phyloP scores from a whole-genome alignment of 64 coral and sea anemone genomes.

The Anthopleura sola region DNA sequence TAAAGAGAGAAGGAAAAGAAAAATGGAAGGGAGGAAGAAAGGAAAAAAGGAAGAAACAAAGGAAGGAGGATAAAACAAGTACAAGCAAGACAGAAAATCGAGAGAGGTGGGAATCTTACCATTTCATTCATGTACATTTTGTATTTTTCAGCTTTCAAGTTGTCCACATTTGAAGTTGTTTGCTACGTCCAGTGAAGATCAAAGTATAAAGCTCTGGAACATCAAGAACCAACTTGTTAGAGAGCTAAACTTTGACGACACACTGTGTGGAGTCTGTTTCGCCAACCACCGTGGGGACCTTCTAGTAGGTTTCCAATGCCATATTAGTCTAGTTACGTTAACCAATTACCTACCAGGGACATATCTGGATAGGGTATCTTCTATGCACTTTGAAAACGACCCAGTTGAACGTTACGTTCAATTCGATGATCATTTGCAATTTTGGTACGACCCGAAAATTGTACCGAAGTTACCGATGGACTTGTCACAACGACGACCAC shows the following conservation, averaged over 20 bases:
- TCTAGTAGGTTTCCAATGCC: conserved; percentile 91
- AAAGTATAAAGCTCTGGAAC: conserved; percentile 94
- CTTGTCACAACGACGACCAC: conserved; percentile 1
- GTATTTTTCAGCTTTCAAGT: conserved; percentile 57
- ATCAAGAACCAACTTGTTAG: conserved; percentile 74
- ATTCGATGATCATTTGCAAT: conserved; percentile 55
- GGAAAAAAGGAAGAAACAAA: background rate
- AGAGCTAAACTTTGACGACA: conserved; percentile 85
- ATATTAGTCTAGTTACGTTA: conserved; percentile 77
- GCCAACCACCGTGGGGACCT: conserved; percentile 89
- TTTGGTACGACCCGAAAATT: conserved; percentile 48
- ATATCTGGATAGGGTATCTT: conserved; percentile 66
- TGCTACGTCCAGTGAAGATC: conserved; percentile 89
- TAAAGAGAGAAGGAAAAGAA: no score
- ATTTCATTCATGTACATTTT: background rate
- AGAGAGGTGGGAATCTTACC: background rate
- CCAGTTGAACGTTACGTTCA: conserved; percentile 44
- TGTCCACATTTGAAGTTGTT: conserved; percentile 73
- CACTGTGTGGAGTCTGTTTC: conserved; percentile 86
- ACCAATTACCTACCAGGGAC: conserved; percentile 75
- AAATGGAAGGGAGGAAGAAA: background rate
- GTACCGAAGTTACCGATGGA: conserved; percentile 38
- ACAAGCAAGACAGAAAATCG: background rate
- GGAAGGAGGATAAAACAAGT: background rate
- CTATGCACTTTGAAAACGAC: conserved; percentile 67